Evolutionary conservation across 2,113 vertebrate species (phyloP).

Genomic region (Vulpes vulpes): DNA sequence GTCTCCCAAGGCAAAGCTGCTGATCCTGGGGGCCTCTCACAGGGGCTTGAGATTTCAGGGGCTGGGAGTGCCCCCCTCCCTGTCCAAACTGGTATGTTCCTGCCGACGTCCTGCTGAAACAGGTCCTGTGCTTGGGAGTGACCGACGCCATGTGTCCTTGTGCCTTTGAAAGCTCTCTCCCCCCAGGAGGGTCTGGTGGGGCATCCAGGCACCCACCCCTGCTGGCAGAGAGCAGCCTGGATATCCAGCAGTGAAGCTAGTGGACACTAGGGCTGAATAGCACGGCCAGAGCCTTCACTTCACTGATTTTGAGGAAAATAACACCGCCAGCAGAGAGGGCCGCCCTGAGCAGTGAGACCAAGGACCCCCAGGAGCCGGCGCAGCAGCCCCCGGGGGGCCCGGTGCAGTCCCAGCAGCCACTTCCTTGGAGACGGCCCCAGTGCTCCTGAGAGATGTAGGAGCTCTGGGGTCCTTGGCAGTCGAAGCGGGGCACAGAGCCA

Average conservation of each 20-base stretch:
- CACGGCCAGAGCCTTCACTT: neutral
- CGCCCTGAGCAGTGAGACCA: neutral
- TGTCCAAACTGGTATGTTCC: neutral
- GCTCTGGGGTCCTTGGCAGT: neutral
- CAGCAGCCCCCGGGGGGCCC: neutral
- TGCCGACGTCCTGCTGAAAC: neutral
- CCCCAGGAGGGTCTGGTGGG: neutral
- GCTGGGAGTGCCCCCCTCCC: too few relatives aligned
- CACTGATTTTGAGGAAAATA: neutral
- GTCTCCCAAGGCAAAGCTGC: neutral
- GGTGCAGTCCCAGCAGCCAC: rapidly evolving
- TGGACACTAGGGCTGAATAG: neutral
- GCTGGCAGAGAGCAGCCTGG: neutral
- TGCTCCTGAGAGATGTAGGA: too few relatives aligned
- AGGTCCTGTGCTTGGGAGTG: neutral
- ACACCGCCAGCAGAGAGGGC: neutral
- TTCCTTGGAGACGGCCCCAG: neutral
- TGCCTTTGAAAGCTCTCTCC: neutral
- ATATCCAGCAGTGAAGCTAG: rapidly evolving
- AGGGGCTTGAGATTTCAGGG: neutral
- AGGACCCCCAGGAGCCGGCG: neutral
- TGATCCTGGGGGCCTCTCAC: neutral
- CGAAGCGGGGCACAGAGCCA: rapidly evolving
- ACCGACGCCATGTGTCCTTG: neutral
- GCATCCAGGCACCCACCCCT: too few relatives aligned